Evolutionary conservation across 2,113 vertebrate genomes (phyloP).

Genomic region (Columbina picui): DNA sequence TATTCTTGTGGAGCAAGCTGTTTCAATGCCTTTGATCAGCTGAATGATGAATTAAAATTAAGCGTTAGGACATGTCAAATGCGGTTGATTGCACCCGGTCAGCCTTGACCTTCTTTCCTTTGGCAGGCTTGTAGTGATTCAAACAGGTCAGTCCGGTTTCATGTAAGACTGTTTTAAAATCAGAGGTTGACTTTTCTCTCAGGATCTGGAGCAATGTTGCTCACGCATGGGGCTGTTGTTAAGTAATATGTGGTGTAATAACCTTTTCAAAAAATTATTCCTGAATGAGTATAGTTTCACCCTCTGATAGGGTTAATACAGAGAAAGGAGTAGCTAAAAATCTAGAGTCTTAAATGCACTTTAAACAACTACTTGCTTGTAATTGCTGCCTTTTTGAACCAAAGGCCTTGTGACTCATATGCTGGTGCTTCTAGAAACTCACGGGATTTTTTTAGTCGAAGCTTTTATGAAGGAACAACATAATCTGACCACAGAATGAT

Average conservation of each 20-base stretch:
- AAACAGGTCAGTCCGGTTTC: not conserved
- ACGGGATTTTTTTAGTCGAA: not conserved
- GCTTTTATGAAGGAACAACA: not conserved
- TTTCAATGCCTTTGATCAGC: slow-evolving; percentile 13
- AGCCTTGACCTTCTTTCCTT: not conserved
- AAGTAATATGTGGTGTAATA: not conserved
- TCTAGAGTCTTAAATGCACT: not conserved
- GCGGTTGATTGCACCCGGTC: not conserved
- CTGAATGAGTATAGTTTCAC: not conserved
- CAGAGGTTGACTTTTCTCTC: not conserved
- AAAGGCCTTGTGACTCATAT: not conserved
- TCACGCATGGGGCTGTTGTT: not conserved
- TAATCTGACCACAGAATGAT: not conserved
- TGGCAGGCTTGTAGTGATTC: not conserved
- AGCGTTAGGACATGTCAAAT: not conserved
- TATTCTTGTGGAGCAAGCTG: not conserved
- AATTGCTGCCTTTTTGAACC: not conserved
- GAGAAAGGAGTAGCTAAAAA: not conserved
- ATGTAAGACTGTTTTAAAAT: not conserved
- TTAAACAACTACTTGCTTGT: not conserved
- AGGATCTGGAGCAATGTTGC: not conserved
- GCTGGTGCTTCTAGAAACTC: not conserved
- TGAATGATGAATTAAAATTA: slow-evolving; percentile 10
- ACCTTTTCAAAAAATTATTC: not conserved
- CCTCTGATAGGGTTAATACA: not conserved